Percentiles rank a stretch among this genome's conserved stretches.
Evolutionary conservation across 2,888 invertebrate genomes (phyloP).

Genomic region (Drosophila macrospina): DNA sequence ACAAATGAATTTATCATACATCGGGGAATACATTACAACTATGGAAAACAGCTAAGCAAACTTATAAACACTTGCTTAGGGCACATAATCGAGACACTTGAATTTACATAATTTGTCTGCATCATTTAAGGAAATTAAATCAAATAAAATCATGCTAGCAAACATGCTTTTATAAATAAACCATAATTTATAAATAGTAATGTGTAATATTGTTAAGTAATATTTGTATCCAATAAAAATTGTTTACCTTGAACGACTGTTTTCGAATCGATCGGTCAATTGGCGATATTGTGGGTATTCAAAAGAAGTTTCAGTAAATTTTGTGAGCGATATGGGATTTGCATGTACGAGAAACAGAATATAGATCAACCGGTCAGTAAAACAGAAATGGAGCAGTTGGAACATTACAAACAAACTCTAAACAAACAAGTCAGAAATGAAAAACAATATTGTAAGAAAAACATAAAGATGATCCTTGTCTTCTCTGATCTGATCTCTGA

Average conservation of each 20-base stretch:
- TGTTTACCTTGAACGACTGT: slow-evolving; percentile 79
- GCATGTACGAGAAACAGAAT: slow-evolving; percentile 65
- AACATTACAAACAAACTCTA: slow-evolving; percentile 46
- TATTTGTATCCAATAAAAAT: slow-evolving; percentile 20
- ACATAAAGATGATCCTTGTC: slow-evolving; percentile 47
- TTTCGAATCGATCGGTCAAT: slow-evolving; percentile 29
- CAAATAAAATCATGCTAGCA: slow-evolving; percentile 24
- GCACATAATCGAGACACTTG: slow-evolving; percentile 11
- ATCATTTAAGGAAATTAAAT: background rate
- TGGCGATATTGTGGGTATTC: slow-evolving; percentile 32
- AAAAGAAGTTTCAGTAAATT: slow-evolving; percentile 29
- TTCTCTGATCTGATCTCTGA: slow-evolving; percentile 36
- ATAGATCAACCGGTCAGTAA: slow-evolving; percentile 68
- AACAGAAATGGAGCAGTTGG: slow-evolving; percentile 14
- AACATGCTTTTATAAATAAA: slow-evolving; percentile 12
- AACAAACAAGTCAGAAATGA: slow-evolving; percentile 43
- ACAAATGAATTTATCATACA: background rate
- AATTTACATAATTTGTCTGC: slow-evolving; percentile 4
- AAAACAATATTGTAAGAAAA: slow-evolving; percentile 24
- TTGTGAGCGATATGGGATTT: slow-evolving; percentile 31
- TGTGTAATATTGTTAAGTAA: background rate
- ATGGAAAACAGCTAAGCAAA: slow-evolving; percentile 1
- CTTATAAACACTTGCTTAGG: too few relatives aligned
- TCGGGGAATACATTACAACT: background rate
- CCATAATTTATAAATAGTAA: background rate